Base-by-base conservation (phyloP, 2,113 vertebrate genomes). In the Rhinoderma darwinii region DNA sequence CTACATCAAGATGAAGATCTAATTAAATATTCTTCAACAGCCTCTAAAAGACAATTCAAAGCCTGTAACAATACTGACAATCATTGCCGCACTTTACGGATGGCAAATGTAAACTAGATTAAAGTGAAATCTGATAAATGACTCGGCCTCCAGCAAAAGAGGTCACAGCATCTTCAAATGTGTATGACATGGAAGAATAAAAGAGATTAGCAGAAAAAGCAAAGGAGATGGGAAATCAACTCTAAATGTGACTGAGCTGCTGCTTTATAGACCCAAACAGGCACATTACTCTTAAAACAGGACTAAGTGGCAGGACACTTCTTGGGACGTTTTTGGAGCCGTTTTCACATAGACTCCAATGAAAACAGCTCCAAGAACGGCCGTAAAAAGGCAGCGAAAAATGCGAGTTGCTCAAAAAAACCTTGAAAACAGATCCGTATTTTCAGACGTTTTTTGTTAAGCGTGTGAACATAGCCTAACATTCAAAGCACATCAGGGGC, bases 41-140 rank as follows among this genome's bases (percentile, higher is more conserved):
- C 70, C 79, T 50, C 20, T 75, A 59, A 81, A 87, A 87, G 51
- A 75, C 86, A 87, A 87, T 87, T 82, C 78, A 87, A 82, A 73
- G 66, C 66, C 54, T 39, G 39, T 73, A 87, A 75, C 76, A 82
- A 74, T 54, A 61, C 44, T 82, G 86, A 87, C 86, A 87, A 87
- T 86, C 78, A 82, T 66, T 82, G 50, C 86, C 47, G 15, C 54
- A 15, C 78, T 82, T 70, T 86, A 86, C 20, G 85, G 50, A 86
- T 75, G 75, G 86, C 78, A 82, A 86, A 63, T 75, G 78, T 87
- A 87, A 87, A 87, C 66, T 75, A 82, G 79, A 87, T 87, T 82
- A 87, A 59, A 87, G 78, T 82, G 70, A 87, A 87, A 87, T 74
- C 78, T 82, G 86, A 87, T 87, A 82, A 82, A 87, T 82, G 86